Evolutionary conservation across 2,113 vertebrate genomes (phyloP), one percentile per base, ranked within the genome.

Genomic region (Sapajus apella): DNA sequence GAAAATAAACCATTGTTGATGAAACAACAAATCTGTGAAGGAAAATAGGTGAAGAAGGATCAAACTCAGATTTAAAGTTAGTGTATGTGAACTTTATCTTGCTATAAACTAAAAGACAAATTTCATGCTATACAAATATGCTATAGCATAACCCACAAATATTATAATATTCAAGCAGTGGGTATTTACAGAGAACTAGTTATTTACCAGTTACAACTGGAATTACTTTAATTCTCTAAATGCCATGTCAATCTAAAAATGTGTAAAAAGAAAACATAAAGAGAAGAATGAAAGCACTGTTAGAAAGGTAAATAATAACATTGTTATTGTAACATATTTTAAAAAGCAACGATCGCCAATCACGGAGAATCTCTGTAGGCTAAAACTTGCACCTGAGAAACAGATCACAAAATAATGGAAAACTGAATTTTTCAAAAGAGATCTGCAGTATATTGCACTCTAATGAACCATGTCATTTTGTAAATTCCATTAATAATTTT

Each of bases 401-500:
- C 40, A 93, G 61, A 96, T 94, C 56, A 94, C 94, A 80, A 79
- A 70, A 92, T 96, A 94, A 97, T 66, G 47, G 61, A 94, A 97
- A 95, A 90, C 13, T 50, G 11, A 84, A 68, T 73, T 87, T 85
- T 97, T 95, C 91, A 85, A 93, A 94, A 94, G n/a, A 50, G 27
- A 72, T 96, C 25, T 56, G 35, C 14, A 90, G 9, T 91, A 25
- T 50, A 87, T 40, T 96, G 37, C 4, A 90, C 45, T 92, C 13
- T 92, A 84, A 91, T 90, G 80, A 95, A 80, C 43, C 66, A 90
- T 92, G 90, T 92, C 56, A 68, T 97, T 95, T 97, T 90, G 92
- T 30, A 94, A 96, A 93, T 91, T 87, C 61, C 82, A 95, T 96
- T 97, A 97, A 85, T 95, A 92, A 96, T 95, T 90, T 52, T 77